Conservation (phyloP, 2,797 vertebrate genomes). For the Rousettus madagascariensis region DNA sequence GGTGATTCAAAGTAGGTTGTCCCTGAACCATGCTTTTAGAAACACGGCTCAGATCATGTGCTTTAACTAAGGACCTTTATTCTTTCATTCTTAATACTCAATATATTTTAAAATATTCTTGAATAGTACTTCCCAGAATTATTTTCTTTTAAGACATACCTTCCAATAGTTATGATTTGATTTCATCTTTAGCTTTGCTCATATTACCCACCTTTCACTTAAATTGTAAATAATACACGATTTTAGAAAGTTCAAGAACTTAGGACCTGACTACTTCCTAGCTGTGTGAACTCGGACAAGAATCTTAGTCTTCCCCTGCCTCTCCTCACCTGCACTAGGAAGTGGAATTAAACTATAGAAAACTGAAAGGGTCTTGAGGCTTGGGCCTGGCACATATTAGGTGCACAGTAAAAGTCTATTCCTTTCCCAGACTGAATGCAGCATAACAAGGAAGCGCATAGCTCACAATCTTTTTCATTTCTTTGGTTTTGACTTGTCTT, state of each 20-base stretch:
- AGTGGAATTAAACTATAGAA: neutral
- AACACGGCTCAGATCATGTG: neutral
- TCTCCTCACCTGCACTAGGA: neutral
- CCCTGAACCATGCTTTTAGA: neutral
- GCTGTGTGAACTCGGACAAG: neutral
- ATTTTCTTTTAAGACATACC: constrained; percentile 22
- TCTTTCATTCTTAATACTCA: neutral
- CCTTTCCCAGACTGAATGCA: neutral
- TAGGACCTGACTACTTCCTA: neutral
- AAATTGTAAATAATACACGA: neutral
- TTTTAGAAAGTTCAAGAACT: neutral
- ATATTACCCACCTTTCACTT: neutral
- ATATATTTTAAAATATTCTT: neutral
- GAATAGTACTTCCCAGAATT: neutral
- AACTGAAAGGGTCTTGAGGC: neutral
- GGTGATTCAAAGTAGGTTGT: neutral
- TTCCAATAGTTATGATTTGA: neutral
- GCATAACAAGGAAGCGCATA: neutral
- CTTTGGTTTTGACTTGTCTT: neutral
- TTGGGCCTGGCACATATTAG: neutral
- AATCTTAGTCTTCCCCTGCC: too few species aligned
- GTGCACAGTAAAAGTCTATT: neutral
- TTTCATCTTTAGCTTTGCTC: neutral
- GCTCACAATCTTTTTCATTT: neutral
- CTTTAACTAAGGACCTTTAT: neutral